Evolutionary conservation across 2,113 vertebrate genomes (phyloP), one percentile per base, ranked within the genome.

Genomic region (Tinamus guttatus): DNA sequence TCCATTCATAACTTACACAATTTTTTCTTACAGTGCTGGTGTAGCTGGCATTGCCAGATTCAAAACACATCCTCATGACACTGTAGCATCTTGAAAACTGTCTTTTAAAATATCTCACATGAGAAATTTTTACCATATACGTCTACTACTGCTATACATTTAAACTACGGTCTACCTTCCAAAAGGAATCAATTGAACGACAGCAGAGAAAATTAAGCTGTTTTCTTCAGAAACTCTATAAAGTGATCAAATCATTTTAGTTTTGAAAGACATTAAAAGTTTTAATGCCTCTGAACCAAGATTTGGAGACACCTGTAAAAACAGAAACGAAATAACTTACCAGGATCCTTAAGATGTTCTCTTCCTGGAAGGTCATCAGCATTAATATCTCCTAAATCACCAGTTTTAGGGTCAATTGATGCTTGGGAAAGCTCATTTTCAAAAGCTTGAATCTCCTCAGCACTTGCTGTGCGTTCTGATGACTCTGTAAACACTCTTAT

Each of bases 401-500:
- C 99, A 8, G 98, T 99, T 97, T 99, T 99, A 58, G 99, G 98
- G 92, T 99, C 99, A 81, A 99, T 99, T 13, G 98, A 99, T 88
- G 99, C 94, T 96, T 98, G 99, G 65, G 99, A 99, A 69, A 99
- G 98, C 92, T 99, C 99, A 77, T 99, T 98, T 96, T 99, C 99
- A 95, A 99, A 99, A 59, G 99, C 98, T n/a, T 99, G 98, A 43
- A 99, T 97, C 87, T 99, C 99, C 49, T 99, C 98, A 69, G 98
- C 88, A 86, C 97, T 98, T 30, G 99, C 99, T 93, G 97, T 97
- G 49, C 99, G 98, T 41, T 99, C 99, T 75, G 97, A 97, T 36
- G 97, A 98, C 87, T 99, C 98, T 16, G 99, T 99, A 96, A 99
- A 99, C 41, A 99, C 98, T 27, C 99, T 98, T 94, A 99, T 99